Conservation (phyloP, 2,113 vertebrate genomes). For the Lepidothrix coronata region DNA sequence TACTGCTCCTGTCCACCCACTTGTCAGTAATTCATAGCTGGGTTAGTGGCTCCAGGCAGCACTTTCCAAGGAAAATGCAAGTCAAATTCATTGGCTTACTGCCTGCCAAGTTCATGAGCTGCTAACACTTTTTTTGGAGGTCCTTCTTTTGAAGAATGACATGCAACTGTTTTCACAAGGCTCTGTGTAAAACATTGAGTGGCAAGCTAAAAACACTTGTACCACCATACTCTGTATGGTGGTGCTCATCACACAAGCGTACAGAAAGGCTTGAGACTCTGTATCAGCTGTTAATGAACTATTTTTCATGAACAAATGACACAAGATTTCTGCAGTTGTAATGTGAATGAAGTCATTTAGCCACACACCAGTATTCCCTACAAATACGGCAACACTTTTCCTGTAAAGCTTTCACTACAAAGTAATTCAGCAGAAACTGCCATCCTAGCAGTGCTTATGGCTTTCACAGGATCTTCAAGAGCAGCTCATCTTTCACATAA, state of each 20-base stretch:
- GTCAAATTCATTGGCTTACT: neutral
- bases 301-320: neutral
- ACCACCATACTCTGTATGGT: rapidly evolving
- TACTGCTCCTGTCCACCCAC: neutral
- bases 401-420: neutral
- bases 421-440: neutral
- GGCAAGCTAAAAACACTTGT: neutral
- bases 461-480: conserved; percentile 10
- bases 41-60: neutral
- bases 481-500: neutral
- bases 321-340: neutral
- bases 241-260: neutral
- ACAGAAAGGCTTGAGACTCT: neutral
- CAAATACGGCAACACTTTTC: neutral
- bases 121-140: neutral
- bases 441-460: neutral
- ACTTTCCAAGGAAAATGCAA: neutral
- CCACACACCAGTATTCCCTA: conserved; percentile 9
- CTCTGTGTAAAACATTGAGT: neutral
- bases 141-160: neutral
- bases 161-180: neutral
- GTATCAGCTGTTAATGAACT: neutral
- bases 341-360: conserved; percentile 16
- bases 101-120: neutral
- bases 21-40: neutral